Percentiles rank a stretch among this genome's conserved stretches.
Evolutionary conservation across 2,888 invertebrate genomes (phyloP).

Genomic region (Drosophila subquinaria): DNA sequence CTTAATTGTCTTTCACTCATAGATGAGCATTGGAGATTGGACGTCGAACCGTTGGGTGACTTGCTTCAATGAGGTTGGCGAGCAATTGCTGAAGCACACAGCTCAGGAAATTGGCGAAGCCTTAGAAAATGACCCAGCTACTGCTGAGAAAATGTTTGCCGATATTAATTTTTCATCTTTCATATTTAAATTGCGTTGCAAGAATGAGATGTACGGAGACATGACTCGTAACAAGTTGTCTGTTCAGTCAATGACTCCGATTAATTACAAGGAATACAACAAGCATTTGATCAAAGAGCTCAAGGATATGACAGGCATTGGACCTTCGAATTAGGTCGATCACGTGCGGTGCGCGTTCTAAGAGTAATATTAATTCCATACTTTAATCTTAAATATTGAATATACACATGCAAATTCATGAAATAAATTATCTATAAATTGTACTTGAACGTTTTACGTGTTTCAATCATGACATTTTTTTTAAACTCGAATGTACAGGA

Average conservation of each 20-base stretch:
- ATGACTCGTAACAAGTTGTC: conserved; percentile 90
- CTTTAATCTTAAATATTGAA: conserved; percentile 25
- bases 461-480: too few species aligned
- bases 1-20: conserved; percentile 17
- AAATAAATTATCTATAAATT: conserved; percentile 16
- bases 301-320: conserved; percentile 88
- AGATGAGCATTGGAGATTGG: conserved; percentile 95
- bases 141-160: conserved; percentile 90
- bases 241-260: conserved; percentile 89
- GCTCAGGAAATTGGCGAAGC: conserved; percentile 93
- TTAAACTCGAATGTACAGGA: too few species aligned
- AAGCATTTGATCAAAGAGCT: conserved; percentile 90
- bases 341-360: conserved; percentile 47
- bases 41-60: conserved; percentile 96
- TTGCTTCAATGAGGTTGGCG: conserved; percentile 94
- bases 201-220: conserved; percentile 94
- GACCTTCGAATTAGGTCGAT: conserved; percentile 58
- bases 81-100: conserved; percentile 90
- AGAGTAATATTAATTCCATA: conserved; percentile 20
- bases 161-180: conserved; percentile 92
- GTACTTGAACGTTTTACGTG: background rate
- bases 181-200: conserved; percentile 93
- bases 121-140: conserved; percentile 89
- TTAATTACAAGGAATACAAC: conserved; percentile 92
- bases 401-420: conserved; percentile 14